Percentiles rank a stretch among this genome's conserved stretches.
These are phyloP conservation scores for Spodoptera exigua DNA, from an alignment of 2,888 invertebrate genomes.

Conservation along the genomic window DNA sequence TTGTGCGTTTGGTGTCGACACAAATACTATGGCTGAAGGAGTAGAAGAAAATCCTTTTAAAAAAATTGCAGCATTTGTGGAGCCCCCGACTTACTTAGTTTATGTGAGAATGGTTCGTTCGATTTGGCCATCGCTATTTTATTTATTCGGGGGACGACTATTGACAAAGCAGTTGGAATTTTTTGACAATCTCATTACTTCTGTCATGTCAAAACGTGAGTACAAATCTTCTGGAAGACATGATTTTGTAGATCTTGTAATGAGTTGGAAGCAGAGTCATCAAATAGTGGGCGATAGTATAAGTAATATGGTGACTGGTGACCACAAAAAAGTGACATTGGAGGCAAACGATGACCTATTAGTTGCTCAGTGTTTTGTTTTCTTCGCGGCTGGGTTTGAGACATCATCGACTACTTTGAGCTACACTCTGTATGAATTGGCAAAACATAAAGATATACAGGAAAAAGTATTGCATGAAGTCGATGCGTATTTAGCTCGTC, in stretches of 20 bases:
- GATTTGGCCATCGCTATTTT: constrained; percentile 28
- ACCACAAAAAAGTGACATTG: constrained; percentile 31
- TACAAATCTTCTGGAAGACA: constrained; percentile 39
- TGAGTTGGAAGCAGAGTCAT: constrained; percentile 49
- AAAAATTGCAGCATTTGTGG: constrained; percentile 8
- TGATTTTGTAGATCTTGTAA: constrained; percentile 56
- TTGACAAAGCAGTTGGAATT: constrained; percentile 16
- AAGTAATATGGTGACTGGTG: constrained; percentile 26
- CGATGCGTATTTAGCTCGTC: constrained; percentile 33
- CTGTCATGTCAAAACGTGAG: constrained; percentile 39
- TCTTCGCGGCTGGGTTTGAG: constrained; percentile 49
- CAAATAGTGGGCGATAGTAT: constrained; percentile 62
- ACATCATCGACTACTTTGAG: constrained; percentile 39
- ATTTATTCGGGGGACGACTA: constrained; percentile 2
- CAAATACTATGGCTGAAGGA: constrained; percentile 24
- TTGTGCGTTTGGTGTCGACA: constrained; percentile 29
- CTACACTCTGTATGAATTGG: constrained; percentile 38
- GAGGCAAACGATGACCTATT: constrained; percentile 36
- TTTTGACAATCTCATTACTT: constrained; percentile 42
- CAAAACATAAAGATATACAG: constrained; percentile 39
- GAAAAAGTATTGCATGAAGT: constrained; percentile 35
- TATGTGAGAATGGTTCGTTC: neutral
- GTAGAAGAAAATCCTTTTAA: constrained; percentile 22
- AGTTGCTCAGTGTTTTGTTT: constrained; percentile 43
- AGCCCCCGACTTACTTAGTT: neutral